Evolutionary conservation across 2,888 invertebrate genomes (phyloP).

Genomic region (Tyria jacobaeae): DNA sequence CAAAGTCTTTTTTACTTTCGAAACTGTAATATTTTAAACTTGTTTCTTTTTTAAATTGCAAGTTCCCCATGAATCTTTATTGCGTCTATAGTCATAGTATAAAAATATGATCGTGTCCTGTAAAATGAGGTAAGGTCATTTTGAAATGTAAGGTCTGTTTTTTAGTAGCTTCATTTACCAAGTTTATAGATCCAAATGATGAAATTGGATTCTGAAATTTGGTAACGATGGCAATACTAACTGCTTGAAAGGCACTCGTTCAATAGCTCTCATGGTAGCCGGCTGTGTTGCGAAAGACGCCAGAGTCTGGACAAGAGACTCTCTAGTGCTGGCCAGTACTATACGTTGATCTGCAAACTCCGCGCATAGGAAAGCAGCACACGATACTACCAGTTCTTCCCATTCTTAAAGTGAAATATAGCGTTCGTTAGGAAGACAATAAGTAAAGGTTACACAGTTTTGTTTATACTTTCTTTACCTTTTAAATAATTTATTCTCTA

Average conservation of each 20-base stretch:
- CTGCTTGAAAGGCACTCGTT: constrained; percentile 88
- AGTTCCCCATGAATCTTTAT: no score
- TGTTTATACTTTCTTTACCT: not conserved
- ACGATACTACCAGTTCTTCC: constrained; percentile 86
- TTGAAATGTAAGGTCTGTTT: no score
- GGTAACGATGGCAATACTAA: constrained; percentile 57
- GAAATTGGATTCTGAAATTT: not conserved
- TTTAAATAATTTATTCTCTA: no score
- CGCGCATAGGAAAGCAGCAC: constrained; percentile 90
- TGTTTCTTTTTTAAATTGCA: no score
- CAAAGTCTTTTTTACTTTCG: no score
- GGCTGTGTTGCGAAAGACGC: constrained; percentile 92
- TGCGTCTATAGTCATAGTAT: no score
- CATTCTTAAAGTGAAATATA: constrained; percentile 72
- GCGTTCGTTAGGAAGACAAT: not conserved
- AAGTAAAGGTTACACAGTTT: not conserved
- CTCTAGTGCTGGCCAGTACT: constrained; percentile 91
- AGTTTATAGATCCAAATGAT: not conserved
- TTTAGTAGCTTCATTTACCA: no score
- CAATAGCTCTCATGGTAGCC: constrained; percentile 90
- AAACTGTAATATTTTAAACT: no score
- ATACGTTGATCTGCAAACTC: constrained; percentile 92
- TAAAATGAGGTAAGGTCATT: not conserved
- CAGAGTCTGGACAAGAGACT: constrained; percentile 91
- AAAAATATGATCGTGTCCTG: not conserved